Evolutionary conservation across 2,113 vertebrate species (phyloP).

Genomic region (Felis catus): DNA sequence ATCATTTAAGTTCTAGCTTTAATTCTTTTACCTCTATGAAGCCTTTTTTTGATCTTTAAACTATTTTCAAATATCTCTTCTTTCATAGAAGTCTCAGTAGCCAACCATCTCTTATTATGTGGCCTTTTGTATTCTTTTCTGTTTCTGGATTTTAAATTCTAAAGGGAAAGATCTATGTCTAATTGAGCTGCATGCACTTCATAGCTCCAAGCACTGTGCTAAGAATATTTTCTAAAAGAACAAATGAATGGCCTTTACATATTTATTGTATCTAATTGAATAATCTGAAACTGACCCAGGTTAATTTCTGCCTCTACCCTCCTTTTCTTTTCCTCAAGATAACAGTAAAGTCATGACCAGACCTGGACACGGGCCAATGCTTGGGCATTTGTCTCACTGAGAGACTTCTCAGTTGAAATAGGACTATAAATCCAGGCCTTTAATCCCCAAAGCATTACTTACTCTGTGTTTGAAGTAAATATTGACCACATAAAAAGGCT

Average conservation of each 20-base stretch:
- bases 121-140: neutral
- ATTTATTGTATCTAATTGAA: neutral
- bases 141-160: neutral
- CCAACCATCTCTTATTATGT: neutral
- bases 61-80: neutral
- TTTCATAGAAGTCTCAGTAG: neutral
- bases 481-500: constrained; percentile 48
- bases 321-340: neutral
- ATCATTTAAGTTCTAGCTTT: neutral
- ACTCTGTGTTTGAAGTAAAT: constrained; percentile 49
- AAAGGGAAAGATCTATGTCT: neutral
- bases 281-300: neutral
- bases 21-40: neutral
- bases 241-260: neutral
- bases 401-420: neutral
- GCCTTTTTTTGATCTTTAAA: neutral
- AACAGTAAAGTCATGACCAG: neutral
- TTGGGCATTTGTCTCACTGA: neutral
- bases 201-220: neutral
- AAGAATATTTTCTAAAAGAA: neutral
- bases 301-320: neutral
- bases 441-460: constrained; percentile 61
- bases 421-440: constrained; percentile 43
- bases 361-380: neutral
- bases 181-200: neutral